Evolutionary conservation across 2,113 vertebrate genomes (phyloP), one percentile per base, ranked within the genome.

Genomic region (Sterna hirundo): DNA sequence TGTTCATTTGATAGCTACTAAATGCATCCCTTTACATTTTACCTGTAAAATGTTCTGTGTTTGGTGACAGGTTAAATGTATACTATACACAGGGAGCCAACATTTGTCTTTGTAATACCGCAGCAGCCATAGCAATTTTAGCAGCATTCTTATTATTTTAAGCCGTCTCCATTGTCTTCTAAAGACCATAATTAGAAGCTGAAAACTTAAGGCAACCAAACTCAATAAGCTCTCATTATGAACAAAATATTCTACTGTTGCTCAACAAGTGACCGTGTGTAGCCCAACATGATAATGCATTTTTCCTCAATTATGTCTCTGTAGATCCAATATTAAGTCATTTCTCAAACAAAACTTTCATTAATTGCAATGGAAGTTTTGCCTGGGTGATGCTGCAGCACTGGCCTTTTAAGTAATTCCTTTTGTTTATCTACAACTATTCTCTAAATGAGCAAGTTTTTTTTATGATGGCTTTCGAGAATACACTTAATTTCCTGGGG

Each of bases 101-200:
- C 92, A 60, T 62, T 87, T 95, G 92, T 94, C 96, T 98, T 98
- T 97, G 94, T 97, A 97, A 75, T 71, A 57, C 85, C 1, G 0
- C 94, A 90, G 94, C 95, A 97, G 94, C 94, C 91, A 60, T 13
- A 81, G 92, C 75, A 85, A 93, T 97, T 97, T 96, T 88, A 98
- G 93, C 87, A 93, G 94, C 93, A 84, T 98, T 98, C 96, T 97
- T 90, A 96, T 97, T 98, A 97, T 98, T 98, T 98, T 97, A 97
- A 97, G 96, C 96, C 2, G 6, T 97, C 96, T 89, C 88, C 77
- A 97, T 98, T 98, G 95, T 98, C 97, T 98, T 97, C 88, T 96
- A 97, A 98, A 97, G 93, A 98, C 97, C 84, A 62, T 95, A 97
- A 97, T 98, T 98, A 98, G 95, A 97, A 98, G 96, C 93, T 94